phyloP scores from a whole-genome alignment of 2,113 vertebrate genomes.

The Chloebia gouldiae region DNA sequence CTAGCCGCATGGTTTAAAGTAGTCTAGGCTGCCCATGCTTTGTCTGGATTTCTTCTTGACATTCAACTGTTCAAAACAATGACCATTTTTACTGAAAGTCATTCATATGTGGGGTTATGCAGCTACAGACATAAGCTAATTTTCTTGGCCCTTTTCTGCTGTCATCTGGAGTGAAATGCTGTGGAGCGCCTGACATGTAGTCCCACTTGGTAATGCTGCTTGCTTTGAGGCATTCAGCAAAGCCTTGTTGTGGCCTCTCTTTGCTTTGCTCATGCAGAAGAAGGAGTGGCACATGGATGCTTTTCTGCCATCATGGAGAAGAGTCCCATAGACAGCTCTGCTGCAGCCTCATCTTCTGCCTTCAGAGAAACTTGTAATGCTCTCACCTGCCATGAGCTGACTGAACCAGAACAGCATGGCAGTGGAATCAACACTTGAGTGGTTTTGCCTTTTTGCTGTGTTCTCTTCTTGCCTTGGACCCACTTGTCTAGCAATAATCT shows the following conservation, averaged over 20 bases:
- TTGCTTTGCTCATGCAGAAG: neutral
- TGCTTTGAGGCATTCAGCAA: neutral
- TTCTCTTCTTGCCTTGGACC: neutral
- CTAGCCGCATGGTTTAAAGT: constrained; percentile 32
- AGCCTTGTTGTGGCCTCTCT: neutral
- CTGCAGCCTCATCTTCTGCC: neutral
- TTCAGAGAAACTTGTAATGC: neutral
- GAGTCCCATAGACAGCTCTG: neutral
- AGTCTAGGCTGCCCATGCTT: neutral
- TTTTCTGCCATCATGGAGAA: neutral
- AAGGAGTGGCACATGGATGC: neutral
- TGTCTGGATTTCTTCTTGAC: constrained; percentile 8
- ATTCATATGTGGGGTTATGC: neutral
- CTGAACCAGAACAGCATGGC: neutral
- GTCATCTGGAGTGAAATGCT: neutral
- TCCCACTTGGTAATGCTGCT: neutral
- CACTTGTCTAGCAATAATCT: neutral
- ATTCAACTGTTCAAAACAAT: neutral
- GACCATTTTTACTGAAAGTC: neutral
- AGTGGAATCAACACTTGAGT: neutral
- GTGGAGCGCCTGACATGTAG: neutral
- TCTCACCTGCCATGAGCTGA: neutral
- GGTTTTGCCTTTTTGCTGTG: neutral
- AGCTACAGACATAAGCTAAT: neutral
- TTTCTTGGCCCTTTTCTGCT: neutral